Evolutionary conservation across 2,113 vertebrate species (phyloP).

Genomic region (Ardeotis arabs): DNA sequence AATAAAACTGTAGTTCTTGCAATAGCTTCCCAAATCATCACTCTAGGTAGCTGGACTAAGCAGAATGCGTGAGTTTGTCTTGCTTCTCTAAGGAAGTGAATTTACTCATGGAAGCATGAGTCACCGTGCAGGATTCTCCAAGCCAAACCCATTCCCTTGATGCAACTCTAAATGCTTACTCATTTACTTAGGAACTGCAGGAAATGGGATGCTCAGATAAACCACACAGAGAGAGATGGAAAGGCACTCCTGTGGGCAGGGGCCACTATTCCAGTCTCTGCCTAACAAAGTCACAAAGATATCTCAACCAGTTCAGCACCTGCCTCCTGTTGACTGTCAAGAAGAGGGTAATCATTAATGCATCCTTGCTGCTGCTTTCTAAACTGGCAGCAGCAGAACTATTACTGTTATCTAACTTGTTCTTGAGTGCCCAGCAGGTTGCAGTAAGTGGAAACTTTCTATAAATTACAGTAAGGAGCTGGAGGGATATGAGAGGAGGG

Average conservation of each 20-base stretch:
- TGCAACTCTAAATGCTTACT: background rate
- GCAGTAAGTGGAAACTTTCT: background rate
- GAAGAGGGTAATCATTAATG: background rate
- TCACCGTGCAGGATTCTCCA: background rate
- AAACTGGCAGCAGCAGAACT: background rate
- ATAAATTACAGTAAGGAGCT: background rate
- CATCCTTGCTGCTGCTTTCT: background rate
- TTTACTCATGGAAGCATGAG: conserved; percentile 20
- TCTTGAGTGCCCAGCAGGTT: background rate
- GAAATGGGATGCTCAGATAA: background rate
- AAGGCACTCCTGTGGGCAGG: background rate
- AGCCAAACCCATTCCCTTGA: background rate
- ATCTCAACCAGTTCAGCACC: background rate
- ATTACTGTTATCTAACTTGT: background rate
- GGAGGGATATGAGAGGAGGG: background rate
- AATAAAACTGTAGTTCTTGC: background rate
- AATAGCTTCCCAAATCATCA: background rate
- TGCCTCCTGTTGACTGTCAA: background rate
- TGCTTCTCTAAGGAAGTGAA: background rate
- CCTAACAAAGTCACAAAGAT: background rate
- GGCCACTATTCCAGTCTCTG: background rate
- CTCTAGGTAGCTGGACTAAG: background rate
- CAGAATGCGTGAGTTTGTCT: background rate
- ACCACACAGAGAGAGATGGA: background rate
- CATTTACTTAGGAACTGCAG: background rate